phyloP scores from a whole-genome alignment of 2,888 invertebrate species.

The Arge pagana region DNA sequence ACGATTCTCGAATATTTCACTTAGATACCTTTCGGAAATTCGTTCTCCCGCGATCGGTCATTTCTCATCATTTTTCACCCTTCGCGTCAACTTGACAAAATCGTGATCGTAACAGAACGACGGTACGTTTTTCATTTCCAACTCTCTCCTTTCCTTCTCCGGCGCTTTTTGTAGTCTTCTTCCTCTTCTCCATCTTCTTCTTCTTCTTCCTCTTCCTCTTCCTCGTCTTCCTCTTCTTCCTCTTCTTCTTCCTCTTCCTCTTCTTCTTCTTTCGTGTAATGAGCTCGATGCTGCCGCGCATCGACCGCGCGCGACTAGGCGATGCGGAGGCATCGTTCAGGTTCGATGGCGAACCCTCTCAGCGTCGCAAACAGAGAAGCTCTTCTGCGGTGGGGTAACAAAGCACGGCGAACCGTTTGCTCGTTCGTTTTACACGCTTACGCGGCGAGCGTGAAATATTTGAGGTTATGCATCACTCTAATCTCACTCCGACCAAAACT shows the following conservation, averaged over 20 bases:
- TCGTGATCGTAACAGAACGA: neutral
- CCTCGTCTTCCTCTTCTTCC: neutral
- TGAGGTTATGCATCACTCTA: constrained; percentile 17
- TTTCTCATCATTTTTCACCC: neutral
- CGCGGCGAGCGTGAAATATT: constrained; percentile 14
- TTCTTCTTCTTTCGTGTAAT: neutral
- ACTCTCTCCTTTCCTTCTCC: too few species aligned
- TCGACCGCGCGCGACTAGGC: neutral
- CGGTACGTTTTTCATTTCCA: too few species aligned
- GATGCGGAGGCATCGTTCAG: neutral
- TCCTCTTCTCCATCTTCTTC: neutral
- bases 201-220: neutral
- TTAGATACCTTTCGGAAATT: too few species aligned
- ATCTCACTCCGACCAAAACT: constrained; percentile 10
- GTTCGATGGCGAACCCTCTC: neutral
- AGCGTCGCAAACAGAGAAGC: neutral
- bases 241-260: neutral
- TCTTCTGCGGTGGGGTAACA: neutral
- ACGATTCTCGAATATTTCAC: too few species aligned
- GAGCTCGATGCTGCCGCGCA: too few species aligned
- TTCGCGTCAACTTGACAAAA: neutral
- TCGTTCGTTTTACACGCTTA: constrained; percentile 3
- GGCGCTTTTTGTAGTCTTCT: neutral
- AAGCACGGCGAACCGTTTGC: constrained; percentile 2
- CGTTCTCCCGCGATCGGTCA: neutral